Evolutionary conservation across 2,797 vertebrate genomes (phyloP).

Genomic region (Jordanella pulchra): DNA sequence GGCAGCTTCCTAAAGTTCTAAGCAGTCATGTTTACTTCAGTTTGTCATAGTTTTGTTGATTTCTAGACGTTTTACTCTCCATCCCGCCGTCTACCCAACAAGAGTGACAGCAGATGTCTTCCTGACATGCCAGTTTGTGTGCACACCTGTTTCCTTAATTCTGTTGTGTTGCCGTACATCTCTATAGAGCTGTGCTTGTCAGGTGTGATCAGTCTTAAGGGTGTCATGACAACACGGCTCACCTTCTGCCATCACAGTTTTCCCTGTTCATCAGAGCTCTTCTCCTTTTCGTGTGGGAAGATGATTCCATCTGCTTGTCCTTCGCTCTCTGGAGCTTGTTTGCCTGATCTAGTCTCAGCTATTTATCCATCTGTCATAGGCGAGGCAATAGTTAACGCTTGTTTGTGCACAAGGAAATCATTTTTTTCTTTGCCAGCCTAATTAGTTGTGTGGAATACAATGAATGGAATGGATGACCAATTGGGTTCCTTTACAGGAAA

Average conservation of each 20-base stretch:
- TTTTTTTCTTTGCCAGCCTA: conserved; percentile 19
- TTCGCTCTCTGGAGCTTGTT: conserved; percentile 26
- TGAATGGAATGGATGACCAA: conserved; percentile 16
- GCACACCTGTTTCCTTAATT: conserved; percentile 5
- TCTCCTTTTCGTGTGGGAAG: conserved; percentile 26
- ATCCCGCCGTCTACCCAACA: neutral
- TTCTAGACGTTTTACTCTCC: conserved; percentile 9
- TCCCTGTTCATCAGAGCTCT: conserved; percentile 26
- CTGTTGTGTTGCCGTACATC: conserved; percentile 1
- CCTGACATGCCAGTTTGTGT: neutral
- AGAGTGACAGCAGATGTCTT: conserved; percentile 1
- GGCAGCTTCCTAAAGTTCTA: conserved; percentile 45
- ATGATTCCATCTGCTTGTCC: conserved; percentile 43
- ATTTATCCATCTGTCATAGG: conserved; percentile 52
- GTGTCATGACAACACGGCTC: conserved; percentile 37
- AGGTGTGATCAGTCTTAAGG: conserved; percentile 10
- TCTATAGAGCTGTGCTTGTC: neutral
- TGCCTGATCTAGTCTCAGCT: conserved; percentile 31
- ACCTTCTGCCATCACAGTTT: conserved; percentile 39
- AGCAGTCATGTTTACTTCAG: conserved; percentile 15
- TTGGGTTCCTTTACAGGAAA: neutral
- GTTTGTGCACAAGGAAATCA: conserved; percentile 25
- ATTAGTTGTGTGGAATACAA: conserved; percentile 22
- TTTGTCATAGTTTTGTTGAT: conserved; percentile 2
- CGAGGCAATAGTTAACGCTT: conserved; percentile 29